Base-by-base conservation (phyloP, 2,888 invertebrate species). In the Drosophila prolongata region DNA sequence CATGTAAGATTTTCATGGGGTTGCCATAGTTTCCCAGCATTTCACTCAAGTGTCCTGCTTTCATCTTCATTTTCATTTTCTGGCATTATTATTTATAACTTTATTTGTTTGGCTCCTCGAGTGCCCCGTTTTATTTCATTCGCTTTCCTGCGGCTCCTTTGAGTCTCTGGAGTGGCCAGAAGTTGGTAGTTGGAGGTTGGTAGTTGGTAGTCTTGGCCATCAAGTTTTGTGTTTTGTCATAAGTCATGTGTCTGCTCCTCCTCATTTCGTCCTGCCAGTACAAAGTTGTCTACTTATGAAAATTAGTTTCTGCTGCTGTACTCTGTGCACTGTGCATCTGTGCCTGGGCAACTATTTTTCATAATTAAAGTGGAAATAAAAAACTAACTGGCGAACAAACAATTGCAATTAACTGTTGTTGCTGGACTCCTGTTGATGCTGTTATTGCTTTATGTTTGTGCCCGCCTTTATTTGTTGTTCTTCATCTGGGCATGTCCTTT, bases 301-400 rank as follows among this genome's bases (percentile, higher is more conserved):
- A 82, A 86, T 80, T 80, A 86, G 86, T 83, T 86, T 75, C 57
- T 62, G 66, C 55, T 37, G 55, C 52, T 58, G 3, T 19, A 30
- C 54, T 16, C 57, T 1, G 34, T 35, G 50, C 54, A 8, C 6
- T 6, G 30, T 8, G 1, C 30, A 8, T 16, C 30, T 6, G 30
- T 30, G 30, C 30, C 35, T 54, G 46, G 56, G 56, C 80, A 67
- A 61, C 65, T 78, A 84, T 87, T 76, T 78, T 74, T 84, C 82
- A 83, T 82, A 82, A 82, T 82, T 86, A 86, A 83, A 86, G 84
- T 78, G 84, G 76, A 83, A 87, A 82, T 86, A 76, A 82, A 62
- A 84, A 82, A 78, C 81, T 87, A 87, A 75, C 82, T 76, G 80
- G 73, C 75, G 76, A 77, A 74, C 82, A 80, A 86, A 87, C 84